Conservation (phyloP, 2,888 invertebrate species). For the Zaprionus bogoriensis region DNA sequence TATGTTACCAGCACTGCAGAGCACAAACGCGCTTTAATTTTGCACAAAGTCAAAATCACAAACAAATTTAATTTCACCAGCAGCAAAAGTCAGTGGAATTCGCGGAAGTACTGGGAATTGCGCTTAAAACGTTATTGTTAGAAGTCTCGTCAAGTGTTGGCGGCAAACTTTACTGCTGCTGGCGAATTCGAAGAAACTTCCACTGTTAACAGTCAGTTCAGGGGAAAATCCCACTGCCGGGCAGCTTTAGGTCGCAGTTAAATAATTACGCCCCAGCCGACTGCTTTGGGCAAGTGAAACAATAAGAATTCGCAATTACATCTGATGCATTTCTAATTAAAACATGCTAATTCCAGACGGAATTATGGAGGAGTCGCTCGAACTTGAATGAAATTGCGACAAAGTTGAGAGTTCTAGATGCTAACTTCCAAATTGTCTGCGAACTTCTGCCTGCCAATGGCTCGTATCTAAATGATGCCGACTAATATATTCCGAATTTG, state of each 20-base stretch:
- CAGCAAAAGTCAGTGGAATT: not conserved
- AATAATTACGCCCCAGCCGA: not conserved
- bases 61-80: not conserved
- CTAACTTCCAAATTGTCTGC: slow-evolving; percentile 16
- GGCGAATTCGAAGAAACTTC: not conserved
- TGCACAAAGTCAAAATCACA: not conserved
- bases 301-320: not conserved
- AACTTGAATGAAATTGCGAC: not conserved
- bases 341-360: not conserved
- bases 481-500: slow-evolving; percentile 10
- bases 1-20: too few relatives aligned
- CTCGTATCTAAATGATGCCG: slow-evolving; percentile 28
- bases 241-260: not conserved
- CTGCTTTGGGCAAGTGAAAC: not conserved
- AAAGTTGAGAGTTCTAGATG: too few relatives aligned
- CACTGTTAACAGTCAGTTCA: not conserved
- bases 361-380: not conserved
- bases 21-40: not conserved
- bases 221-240: not conserved
- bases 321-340: slow-evolving; percentile 1
- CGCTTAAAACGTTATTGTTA: not conserved
- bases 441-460: slow-evolving; percentile 47
- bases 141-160: not conserved
- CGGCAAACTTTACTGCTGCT: not conserved
- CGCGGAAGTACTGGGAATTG: not conserved